Evolutionary conservation across 2,797 vertebrate genomes (phyloP).

Genomic region (Argyrosomus regius): DNA sequence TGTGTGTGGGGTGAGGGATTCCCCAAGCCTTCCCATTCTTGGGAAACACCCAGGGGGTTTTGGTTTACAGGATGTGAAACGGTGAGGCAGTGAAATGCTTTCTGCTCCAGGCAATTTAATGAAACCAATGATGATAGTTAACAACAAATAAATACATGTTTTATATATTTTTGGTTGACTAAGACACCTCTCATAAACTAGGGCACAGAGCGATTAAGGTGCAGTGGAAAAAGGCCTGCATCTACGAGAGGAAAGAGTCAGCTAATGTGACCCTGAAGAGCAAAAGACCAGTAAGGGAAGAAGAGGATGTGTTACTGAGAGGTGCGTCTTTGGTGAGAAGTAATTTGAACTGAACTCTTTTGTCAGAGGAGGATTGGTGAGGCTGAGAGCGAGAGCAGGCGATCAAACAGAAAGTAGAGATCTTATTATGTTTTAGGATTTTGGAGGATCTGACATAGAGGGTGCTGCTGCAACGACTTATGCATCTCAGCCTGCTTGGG

Average conservation of each 20-base stretch:
- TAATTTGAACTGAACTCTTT: conserved; percentile 46
- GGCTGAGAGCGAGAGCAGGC: background rate
- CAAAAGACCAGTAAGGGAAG: conserved; percentile 31
- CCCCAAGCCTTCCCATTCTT: conserved; percentile 50
- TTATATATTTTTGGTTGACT: background rate
- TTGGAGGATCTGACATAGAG: background rate
- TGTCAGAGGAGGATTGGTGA: conserved; percentile 12
- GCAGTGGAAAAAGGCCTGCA: conserved; percentile 8
- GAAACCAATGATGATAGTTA: background rate
- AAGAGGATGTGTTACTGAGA: conserved; percentile 31
- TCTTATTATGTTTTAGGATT: background rate
- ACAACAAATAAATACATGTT: background rate
- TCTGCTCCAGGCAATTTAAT: background rate
- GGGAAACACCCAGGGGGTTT: conserved; percentile 60
- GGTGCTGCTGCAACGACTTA: background rate
- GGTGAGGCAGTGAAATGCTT: background rate
- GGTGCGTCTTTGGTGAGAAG: conserved; percentile 17
- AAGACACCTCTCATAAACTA: background rate
- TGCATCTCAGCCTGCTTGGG: background rate
- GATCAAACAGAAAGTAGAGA: conserved; percentile 2
- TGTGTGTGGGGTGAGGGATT: conserved; percentile 23
- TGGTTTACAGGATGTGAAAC: conserved; percentile 23
- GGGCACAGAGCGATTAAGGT: background rate
- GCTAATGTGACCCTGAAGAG: conserved; percentile 3
- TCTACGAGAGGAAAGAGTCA: conserved; percentile 9